Evolutionary conservation across 2,113 vertebrate species (phyloP).

Genomic region (Ranitomeya variabilis): DNA sequence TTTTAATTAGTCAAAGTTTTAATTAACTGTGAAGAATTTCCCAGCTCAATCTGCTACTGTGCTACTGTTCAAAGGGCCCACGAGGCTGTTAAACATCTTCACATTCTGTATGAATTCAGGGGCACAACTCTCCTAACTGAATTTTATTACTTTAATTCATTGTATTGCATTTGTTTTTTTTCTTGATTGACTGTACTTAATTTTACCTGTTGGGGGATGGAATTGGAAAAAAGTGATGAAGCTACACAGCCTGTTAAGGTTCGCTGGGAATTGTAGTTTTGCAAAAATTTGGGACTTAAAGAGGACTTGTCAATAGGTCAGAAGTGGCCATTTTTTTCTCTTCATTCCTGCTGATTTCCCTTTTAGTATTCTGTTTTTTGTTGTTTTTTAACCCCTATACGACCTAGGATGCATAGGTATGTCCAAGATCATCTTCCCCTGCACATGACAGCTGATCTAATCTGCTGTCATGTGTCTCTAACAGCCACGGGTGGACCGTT

Average conservation of each 20-base stretch:
- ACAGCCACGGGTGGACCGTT: too few relatives aligned
- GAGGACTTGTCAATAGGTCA: neutral
- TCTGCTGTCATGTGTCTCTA: too few relatives aligned
- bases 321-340: neutral
- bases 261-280: neutral
- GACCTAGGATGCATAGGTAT: too few relatives aligned
- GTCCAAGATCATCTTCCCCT: too few relatives aligned
- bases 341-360: too few relatives aligned
- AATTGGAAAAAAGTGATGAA: neutral
- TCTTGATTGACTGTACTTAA: neutral
- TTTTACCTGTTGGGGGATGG: neutral
- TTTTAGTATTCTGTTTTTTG: too few relatives aligned
- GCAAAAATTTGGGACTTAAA: neutral
- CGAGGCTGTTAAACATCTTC: slow-evolving; percentile 4
- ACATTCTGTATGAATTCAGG: neutral
- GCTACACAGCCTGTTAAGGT: neutral
- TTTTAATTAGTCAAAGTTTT: slow-evolving; percentile 26
- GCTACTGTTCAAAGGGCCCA: neutral
- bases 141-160: neutral
- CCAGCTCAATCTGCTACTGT: slow-evolving; percentile 33
- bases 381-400: too few relatives aligned
- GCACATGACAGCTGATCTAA: too few relatives aligned
- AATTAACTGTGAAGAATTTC: slow-evolving; percentile 4
- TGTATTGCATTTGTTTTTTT: neutral
- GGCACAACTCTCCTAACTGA: neutral